A percentile compares a stretch with the other conserved stretches of the same genome.
phyloP scores from a whole-genome alignment of 2,888 invertebrate species.

The Microctonus hyperodae region DNA sequence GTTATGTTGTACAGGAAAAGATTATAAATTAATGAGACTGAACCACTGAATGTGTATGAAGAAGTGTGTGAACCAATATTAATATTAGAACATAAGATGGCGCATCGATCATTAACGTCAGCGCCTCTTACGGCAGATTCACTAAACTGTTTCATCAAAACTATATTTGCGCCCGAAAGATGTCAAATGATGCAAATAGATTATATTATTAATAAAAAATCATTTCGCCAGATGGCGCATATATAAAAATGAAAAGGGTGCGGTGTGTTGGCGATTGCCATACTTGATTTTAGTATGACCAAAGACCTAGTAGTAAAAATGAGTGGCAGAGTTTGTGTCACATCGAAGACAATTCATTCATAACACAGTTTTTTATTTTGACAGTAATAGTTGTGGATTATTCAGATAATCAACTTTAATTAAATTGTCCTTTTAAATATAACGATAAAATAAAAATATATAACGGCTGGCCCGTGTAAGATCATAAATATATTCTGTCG shows the following conservation, averaged over 20 bases:
- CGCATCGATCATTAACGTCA: too few relatives aligned
- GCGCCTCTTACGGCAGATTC: too few relatives aligned
- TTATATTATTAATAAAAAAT: not conserved
- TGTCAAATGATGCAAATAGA: not conserved
- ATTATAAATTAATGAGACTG: too few relatives aligned
- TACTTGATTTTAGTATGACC: conserved; percentile 55
- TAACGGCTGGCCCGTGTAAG: conserved; percentile 48
- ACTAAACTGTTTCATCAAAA: too few relatives aligned
- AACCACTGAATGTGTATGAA: too few relatives aligned
- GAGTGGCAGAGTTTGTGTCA: conserved; percentile 56
- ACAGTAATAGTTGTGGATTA: conserved; percentile 47
- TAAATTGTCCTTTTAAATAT: conserved; percentile 45
- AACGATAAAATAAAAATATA: conserved; percentile 43
- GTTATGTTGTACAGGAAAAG: too few relatives aligned
- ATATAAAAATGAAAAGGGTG: conserved; percentile 42
- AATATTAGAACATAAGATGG: too few relatives aligned
- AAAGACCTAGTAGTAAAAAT: conserved; percentile 53
- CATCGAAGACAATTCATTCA: conserved; percentile 50
- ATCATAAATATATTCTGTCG: conserved; percentile 51
- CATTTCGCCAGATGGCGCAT: conserved; percentile 33
- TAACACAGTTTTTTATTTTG: conserved; percentile 53
- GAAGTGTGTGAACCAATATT: too few relatives aligned
- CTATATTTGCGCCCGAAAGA: too few relatives aligned
- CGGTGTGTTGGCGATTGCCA: conserved; percentile 50
- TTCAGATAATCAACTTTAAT: conserved; percentile 48